phyloP scores from a whole-genome alignment of 2,888 invertebrate species.

The Lottia scabra region DNA sequence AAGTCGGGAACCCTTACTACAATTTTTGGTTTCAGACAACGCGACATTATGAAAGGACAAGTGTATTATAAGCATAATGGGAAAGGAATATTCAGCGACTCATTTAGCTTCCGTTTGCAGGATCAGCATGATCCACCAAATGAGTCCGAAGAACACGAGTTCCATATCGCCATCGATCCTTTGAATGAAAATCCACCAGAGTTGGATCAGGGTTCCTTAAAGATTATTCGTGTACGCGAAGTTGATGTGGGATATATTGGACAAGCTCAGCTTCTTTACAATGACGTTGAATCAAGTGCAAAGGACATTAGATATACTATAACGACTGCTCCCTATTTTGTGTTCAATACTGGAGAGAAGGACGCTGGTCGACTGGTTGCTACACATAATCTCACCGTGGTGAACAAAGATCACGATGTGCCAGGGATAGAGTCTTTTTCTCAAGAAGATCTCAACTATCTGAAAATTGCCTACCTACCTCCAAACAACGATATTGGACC shows the following conservation, averaged over 20 bases:
- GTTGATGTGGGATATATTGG: slow-evolving; percentile 62
- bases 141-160: slow-evolving; percentile 58
- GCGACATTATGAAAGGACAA: slow-evolving; percentile 63
- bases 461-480: slow-evolving; percentile 67
- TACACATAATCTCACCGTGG: slow-evolving; percentile 54
- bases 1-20: slow-evolving; percentile 57
- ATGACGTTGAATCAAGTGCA: slow-evolving; percentile 62
- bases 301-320: slow-evolving; percentile 61
- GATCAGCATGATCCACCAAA: slow-evolving; percentile 66
- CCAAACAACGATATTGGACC: slow-evolving; percentile 66
- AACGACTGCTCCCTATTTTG: slow-evolving; percentile 65
- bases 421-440: slow-evolving; percentile 60
- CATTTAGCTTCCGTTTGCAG: slow-evolving; percentile 60
- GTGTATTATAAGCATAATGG: slow-evolving; percentile 67
- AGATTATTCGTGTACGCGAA: slow-evolving; percentile 60
- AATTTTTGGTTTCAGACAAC: slow-evolving; percentile 62
- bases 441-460: slow-evolving; percentile 66
- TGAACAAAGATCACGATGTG: slow-evolving; percentile 47
- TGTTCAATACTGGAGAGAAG: slow-evolving; percentile 58
- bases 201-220: slow-evolving; percentile 44
- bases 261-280: slow-evolving; percentile 60
- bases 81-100: slow-evolving; percentile 57
- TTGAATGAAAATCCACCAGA: slow-evolving; percentile 66
- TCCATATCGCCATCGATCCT: slow-evolving; percentile 59
- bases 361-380: slow-evolving; percentile 65